Conservation (phyloP, 2,113 vertebrate genomes). For the Prionailurus bengalensis region DNA sequence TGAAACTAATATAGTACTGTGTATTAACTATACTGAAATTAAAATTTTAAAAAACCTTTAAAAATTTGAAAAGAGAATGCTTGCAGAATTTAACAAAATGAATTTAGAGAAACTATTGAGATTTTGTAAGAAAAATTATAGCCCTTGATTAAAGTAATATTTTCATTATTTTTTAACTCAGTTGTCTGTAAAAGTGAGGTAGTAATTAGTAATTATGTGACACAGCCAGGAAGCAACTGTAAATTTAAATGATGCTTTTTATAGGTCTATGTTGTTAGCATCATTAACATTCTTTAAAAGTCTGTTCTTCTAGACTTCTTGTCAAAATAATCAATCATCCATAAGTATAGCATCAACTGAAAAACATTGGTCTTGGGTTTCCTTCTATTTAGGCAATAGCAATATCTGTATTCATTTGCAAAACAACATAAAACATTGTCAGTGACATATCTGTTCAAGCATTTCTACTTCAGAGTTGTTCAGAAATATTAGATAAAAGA, state of each 20-base stretch:
- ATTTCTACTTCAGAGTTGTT: neutral
- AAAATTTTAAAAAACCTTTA: neutral
- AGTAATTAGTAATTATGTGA: conserved; percentile 46
- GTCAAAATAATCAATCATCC: conserved; percentile 32
- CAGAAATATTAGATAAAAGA: neutral
- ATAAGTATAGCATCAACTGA: neutral
- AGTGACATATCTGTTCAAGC: neutral
- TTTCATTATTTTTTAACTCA: conserved; percentile 4
- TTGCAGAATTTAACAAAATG: neutral
- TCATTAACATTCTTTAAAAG: conserved; percentile 22
- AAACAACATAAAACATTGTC: neutral
- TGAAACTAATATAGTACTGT: neutral
- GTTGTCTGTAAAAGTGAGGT: neutral
- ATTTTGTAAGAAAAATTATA: conserved; percentile 33
- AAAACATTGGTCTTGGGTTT: neutral
- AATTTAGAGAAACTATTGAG: neutral
- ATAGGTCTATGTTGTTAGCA: neutral
- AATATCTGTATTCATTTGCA: neutral
- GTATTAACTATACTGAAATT: neutral
- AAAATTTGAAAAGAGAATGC: neutral
- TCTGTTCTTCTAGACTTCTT: neutral
- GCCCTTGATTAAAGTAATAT: neutral
- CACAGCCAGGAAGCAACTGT: neutral
- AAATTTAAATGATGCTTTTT: conserved; percentile 29
- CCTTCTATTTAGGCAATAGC: neutral